Conservation (phyloP, 2,113 vertebrate species). For the Callospermophilus lateralis region DNA sequence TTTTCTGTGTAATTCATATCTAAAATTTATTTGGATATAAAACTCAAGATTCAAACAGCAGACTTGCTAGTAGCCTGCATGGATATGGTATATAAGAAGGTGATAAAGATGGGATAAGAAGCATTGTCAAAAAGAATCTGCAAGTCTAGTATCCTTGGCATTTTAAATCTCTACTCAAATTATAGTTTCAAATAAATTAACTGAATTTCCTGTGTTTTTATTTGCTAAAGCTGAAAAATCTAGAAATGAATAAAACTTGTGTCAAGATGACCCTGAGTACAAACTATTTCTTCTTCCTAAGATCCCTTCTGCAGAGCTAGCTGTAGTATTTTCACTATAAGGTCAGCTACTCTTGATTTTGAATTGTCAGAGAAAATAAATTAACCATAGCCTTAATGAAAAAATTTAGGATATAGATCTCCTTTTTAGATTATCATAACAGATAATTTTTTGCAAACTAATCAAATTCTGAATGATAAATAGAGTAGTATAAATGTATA, state of each 20-base stretch:
- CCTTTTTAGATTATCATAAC: neutral
- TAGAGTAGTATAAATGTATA: neutral
- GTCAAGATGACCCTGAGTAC: neutral
- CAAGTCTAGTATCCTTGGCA: neutral
- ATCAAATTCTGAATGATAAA: neutral
- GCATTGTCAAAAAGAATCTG: neutral
- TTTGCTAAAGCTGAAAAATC: neutral
- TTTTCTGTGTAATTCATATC: neutral
- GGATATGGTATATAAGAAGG: neutral
- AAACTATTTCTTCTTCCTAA: neutral
- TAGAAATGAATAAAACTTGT: neutral
- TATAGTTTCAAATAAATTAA: neutral
- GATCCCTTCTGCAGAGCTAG: neutral
- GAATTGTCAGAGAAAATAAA: neutral
- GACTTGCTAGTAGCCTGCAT: neutral
- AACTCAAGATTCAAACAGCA: neutral
- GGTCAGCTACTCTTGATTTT: neutral
- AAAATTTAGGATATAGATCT: neutral
- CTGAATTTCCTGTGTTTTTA: neutral
- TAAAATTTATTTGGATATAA: neutral
- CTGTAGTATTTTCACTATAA: neutral
- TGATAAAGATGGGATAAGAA: neutral
- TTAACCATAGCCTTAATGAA: neutral
- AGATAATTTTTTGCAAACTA: neutral
- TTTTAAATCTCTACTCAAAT: neutral